Evolutionary conservation across 1,140 invertebrate species (phyloP).

Genomic region (Apis dorsata): DNA sequence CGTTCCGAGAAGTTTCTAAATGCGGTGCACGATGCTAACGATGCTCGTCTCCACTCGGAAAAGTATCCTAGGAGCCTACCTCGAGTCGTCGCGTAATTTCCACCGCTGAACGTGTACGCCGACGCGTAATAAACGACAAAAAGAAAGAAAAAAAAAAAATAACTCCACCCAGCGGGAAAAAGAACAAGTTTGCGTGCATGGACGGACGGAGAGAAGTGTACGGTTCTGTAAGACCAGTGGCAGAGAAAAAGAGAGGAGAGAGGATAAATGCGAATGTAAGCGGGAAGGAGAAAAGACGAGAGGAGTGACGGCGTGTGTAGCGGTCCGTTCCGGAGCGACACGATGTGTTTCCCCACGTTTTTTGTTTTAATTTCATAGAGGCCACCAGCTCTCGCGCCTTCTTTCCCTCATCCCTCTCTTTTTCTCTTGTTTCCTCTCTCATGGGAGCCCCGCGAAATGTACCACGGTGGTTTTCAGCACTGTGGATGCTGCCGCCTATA

Average conservation of each 20-base stretch:
- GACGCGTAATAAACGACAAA: slow-evolving; percentile 58
- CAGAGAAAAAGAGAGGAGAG: background rate
- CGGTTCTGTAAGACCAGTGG: background rate
- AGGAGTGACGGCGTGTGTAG: slow-evolving; percentile 47
- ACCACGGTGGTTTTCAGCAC: slow-evolving; percentile 65
- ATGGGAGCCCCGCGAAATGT: slow-evolving; percentile 61
- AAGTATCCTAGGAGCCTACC: background rate
- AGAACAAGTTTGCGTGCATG: background rate
- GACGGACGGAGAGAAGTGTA: background rate
- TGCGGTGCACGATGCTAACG: background rate
- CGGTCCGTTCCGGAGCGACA: slow-evolving; percentile 56
- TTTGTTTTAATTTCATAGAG: slow-evolving; percentile 67
- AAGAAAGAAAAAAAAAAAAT: slow-evolving; percentile 47
- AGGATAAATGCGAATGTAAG: background rate
- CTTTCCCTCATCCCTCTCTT: background rate
- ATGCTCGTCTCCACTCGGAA: background rate
- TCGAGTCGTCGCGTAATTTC: slow-evolving; percentile 27
- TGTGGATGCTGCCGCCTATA: slow-evolving; percentile 60
- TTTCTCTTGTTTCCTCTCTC: slow-evolving; percentile 34
- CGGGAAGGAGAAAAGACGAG: slow-evolving; percentile 17
- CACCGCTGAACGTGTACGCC: slow-evolving; percentile 32
- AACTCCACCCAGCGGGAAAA: background rate
- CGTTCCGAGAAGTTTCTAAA: background rate
- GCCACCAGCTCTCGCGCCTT: slow-evolving; percentile 39
- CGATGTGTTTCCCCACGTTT: slow-evolving; percentile 57